Conservation (phyloP, 2,113 vertebrate genomes). For the Etia nguti region DNA sequence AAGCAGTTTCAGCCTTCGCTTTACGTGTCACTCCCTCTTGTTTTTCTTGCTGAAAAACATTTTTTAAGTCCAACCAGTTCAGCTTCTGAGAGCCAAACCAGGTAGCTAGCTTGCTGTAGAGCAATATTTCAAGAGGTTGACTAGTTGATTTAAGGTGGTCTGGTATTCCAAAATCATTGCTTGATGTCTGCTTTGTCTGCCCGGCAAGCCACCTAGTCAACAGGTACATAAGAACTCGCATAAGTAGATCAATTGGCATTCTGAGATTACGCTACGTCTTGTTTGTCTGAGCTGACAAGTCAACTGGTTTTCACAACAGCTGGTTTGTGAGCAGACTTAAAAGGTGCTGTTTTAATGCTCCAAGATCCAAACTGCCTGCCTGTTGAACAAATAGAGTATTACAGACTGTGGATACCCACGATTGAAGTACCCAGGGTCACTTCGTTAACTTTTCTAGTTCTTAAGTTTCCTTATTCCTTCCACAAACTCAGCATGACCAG, state of each 20-base stretch:
- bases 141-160: slow-evolving; percentile 41
- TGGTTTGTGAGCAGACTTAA: neutral
- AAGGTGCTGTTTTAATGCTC: slow-evolving; percentile 14
- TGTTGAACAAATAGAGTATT: neutral
- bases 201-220: neutral
- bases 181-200: neutral
- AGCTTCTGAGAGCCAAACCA: neutral
- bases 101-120: neutral
- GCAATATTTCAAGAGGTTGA: slow-evolving; percentile 10
- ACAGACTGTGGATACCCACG: neutral
- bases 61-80: neutral
- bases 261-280: neutral
- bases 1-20: neutral
- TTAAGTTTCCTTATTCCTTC: neutral
- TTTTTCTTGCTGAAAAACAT: neutral
- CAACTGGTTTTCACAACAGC: slow-evolving; percentile 2
- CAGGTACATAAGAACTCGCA: neutral
- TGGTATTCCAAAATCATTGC: slow-evolving; percentile 42
- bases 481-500: neutral
- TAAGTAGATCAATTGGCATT: neutral
- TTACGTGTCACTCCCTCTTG: neutral
- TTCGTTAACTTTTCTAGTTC: neutral
- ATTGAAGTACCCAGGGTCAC: neutral
- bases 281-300: neutral
- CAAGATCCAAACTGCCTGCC: neutral